Evolutionary conservation across 64 coral and sea anemone genomes (phyloP).

Genomic region (Anthopleura sola): DNA sequence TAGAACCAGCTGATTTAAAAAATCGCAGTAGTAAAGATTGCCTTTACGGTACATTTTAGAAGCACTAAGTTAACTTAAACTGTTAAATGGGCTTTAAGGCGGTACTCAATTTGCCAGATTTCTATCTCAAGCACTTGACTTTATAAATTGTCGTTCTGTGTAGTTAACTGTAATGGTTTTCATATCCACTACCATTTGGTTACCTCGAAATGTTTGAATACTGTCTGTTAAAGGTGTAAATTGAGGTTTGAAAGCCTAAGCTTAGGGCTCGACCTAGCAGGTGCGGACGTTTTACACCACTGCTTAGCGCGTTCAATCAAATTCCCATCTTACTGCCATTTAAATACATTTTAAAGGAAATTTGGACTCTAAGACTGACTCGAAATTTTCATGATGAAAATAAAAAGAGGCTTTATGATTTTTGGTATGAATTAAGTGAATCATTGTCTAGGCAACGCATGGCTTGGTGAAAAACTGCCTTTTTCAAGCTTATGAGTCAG

Average conservation of each 20-base stretch:
- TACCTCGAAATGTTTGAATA: neutral
- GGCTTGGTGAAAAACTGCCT: constrained; percentile 2
- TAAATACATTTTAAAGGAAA: neutral
- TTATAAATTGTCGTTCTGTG: neutral
- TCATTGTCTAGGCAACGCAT: neutral
- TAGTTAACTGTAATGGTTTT: constrained; percentile 2
- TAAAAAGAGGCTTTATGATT: neutral
- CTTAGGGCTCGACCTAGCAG: neutral
- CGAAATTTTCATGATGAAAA: neutral
- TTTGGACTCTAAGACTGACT: too few species aligned
- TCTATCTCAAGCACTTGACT: constrained; percentile 1
- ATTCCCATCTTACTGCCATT: neutral
- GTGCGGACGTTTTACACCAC: neutral
- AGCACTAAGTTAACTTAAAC: neutral
- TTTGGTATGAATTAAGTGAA: neutral
- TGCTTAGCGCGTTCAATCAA: neutral
- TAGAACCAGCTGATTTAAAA: neutral
- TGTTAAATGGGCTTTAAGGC: neutral
- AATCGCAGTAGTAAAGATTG: too few species aligned
- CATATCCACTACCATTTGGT: neutral
- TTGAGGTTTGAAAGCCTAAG: neutral
- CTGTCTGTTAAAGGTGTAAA: constrained; percentile 5
- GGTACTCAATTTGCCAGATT: neutral
- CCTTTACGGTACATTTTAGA: neutral
- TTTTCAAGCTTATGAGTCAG: neutral